Evolutionary conservation across 64 coral and sea anemone species (phyloP).

Genomic region (Pocillopora verrucosa): DNA sequence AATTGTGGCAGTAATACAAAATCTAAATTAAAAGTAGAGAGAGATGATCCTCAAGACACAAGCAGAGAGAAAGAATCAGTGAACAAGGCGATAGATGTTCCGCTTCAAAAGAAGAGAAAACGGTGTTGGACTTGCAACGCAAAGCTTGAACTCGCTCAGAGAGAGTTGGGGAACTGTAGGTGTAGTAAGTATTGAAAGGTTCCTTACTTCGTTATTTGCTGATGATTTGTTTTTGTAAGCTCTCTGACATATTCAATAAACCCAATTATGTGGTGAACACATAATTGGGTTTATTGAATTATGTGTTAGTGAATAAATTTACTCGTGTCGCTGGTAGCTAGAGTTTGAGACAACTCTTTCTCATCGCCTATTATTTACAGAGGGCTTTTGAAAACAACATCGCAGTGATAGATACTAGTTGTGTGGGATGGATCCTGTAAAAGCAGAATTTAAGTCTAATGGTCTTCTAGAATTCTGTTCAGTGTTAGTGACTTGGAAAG

Average conservation of each 20-base stretch:
- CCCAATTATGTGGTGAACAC: not conserved
- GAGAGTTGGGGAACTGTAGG: slow-evolving; percentile 84
- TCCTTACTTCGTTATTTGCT: not conserved
- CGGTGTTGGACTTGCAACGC: slow-evolving; percentile 85
- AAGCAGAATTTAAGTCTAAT: no score
- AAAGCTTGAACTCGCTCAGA: slow-evolving; percentile 87
- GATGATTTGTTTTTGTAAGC: not conserved
- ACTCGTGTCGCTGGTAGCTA: no score
- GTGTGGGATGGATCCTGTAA: no score
- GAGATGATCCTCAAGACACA: slow-evolving; percentile 45
- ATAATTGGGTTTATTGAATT: no score
- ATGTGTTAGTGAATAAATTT: no score
- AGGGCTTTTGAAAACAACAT: no score
- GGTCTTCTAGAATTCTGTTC: no score
- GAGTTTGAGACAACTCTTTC: no score
- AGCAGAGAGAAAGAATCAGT: slow-evolving; percentile 11
- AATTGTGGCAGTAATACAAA: slow-evolving; percentile 18
- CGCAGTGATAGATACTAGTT: no score
- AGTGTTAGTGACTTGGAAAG: no score
- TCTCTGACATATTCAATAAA: not conserved
- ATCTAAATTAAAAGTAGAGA: slow-evolving; percentile 4
- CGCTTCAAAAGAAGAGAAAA: slow-evolving; percentile 85
- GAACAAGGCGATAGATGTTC: slow-evolving; percentile 14
- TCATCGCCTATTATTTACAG: no score
- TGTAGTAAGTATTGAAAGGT: slow-evolving; percentile 54